Conservation (phyloP, 30 jellyfish, hydroid and myxozoan species). For the Morbakka virulenta region DNA sequence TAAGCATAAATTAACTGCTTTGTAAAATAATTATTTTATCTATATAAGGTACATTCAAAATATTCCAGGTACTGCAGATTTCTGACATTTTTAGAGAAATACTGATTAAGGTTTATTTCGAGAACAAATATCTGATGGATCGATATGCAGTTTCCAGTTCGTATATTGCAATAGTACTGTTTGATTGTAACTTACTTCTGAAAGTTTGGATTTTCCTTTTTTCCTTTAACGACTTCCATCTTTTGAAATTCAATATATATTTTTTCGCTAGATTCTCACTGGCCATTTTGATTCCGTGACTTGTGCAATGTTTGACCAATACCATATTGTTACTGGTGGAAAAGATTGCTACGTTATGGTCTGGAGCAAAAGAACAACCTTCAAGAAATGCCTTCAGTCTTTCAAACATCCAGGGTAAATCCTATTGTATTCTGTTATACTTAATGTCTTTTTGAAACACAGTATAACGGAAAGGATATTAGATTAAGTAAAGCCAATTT, state of each 20-base stretch:
- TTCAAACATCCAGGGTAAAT: constrained; percentile 75
- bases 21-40: no score
- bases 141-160: no score
- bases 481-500: not conserved
- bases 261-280: constrained; percentile 33
- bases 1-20: no score
- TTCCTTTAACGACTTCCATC: not conserved
- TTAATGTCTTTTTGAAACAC: not conserved
- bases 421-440: not conserved
- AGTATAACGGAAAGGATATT: not conserved
- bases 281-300: constrained; percentile 80
- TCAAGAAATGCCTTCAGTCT: constrained; percentile 51
- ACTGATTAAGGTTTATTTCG: no score
- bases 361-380: constrained; percentile 64
- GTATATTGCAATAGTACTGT: not conserved
- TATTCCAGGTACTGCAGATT: no score
- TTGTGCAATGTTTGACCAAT: constrained; percentile 42
- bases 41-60: no score
- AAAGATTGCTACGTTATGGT: constrained; percentile 75
- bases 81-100: no score
- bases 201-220: not conserved
- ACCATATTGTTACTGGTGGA: constrained; percentile 78
- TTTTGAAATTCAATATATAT: not conserved
- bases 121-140: no score
- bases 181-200: not conserved